Conservation (phyloP, 2,888 invertebrate species). For the Eristalis intricaria region DNA sequence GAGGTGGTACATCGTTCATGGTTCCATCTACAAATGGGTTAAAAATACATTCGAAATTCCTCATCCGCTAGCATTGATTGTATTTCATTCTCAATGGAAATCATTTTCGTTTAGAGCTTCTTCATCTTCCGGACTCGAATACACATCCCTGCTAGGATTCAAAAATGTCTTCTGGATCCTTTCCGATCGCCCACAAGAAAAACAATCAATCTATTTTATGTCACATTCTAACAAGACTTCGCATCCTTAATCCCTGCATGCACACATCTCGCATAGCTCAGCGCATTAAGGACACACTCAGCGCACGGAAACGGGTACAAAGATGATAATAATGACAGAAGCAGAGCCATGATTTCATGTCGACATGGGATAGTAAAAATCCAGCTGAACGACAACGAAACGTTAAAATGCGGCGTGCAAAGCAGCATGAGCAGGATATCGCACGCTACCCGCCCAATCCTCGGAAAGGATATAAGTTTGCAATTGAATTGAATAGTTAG, state of each 20-base stretch:
- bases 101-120: too few relatives aligned
- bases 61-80: too few relatives aligned
- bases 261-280: not conserved
- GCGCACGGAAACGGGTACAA: slow-evolving; percentile 26
- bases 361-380: slow-evolving; percentile 57
- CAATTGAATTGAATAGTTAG: slow-evolving; percentile 67
- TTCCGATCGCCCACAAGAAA: not conserved
- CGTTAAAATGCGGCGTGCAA: not conserved
- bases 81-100: too few relatives aligned
- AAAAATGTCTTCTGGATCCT: not conserved
- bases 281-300: slow-evolving; percentile 26
- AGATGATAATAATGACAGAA: slow-evolving; percentile 47
- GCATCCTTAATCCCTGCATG: not conserved
- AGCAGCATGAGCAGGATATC: slow-evolving; percentile 2
- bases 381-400: not conserved
- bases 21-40: too few relatives aligned
- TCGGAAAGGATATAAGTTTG: slow-evolving; percentile 46
- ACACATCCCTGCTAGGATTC: too few relatives aligned
- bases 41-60: too few relatives aligned
- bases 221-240: not conserved
- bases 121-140: too few relatives aligned
- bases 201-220: not conserved
- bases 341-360: slow-evolving; percentile 48
- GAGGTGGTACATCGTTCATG: too few relatives aligned
- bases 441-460: not conserved